Evolutionary conservation across 2,113 vertebrate species (phyloP).

Genomic region (Cheilinus undulatus): DNA sequence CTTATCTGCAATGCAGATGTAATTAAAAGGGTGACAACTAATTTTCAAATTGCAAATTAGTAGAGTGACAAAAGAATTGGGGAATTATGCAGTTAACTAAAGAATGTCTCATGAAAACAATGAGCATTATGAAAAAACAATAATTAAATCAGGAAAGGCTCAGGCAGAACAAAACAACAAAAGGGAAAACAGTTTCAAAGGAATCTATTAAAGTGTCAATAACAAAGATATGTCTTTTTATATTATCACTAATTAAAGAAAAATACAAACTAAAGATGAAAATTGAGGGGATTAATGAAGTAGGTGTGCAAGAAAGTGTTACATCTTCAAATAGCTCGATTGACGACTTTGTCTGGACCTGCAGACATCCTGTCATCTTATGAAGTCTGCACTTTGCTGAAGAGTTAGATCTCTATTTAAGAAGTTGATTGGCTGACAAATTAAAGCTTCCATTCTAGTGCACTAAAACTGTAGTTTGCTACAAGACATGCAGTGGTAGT

Average conservation of each 20-base stretch:
- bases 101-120: background rate
- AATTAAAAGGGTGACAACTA: constrained; percentile 1
- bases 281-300: background rate
- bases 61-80: background rate
- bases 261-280: background rate
- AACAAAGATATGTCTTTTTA: background rate
- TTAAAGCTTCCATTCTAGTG: background rate
- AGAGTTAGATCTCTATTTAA: no score
- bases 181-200: no score
- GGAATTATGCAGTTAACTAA: constrained; percentile 9
- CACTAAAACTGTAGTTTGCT: background rate
- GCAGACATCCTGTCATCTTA: background rate
- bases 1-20: background rate
- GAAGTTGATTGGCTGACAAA: no score
- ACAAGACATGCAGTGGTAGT: background rate
- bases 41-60: constrained; percentile 7
- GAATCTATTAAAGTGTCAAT: no score
- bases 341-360: background rate
- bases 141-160: background rate
- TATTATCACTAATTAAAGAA: background rate
- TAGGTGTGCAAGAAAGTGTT: background rate
- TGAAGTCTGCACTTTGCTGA: no score
- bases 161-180: background rate
- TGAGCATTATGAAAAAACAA: background rate
- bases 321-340: no score